These are phyloP conservation scores for Zaprionus lachaisei DNA, from an alignment of 1,140 invertebrate species.

Conservation along the genomic window DNA sequence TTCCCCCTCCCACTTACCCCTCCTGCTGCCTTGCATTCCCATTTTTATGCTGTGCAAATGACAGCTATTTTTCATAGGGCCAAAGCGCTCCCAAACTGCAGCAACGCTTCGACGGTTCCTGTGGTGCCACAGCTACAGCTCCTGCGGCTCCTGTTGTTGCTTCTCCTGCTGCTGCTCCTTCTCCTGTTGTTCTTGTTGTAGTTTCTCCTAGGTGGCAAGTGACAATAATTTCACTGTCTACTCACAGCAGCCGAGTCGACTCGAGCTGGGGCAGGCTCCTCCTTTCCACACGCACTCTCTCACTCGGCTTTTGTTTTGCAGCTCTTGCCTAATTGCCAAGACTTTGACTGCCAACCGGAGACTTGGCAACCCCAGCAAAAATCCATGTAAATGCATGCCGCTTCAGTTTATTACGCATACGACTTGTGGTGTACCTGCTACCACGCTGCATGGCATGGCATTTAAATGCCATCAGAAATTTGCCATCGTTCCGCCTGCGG, in stretches of 20 bases:
- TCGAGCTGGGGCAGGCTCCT: neutral
- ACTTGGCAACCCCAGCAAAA: constrained; percentile 16
- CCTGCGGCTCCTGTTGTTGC: neutral
- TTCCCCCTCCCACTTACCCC: neutral
- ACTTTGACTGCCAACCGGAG: constrained; percentile 47
- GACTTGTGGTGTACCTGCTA: constrained; percentile 55
- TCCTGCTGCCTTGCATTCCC: constrained; percentile 52
- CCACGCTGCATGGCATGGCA: constrained; percentile 3
- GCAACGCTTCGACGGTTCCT: constrained; percentile 31
- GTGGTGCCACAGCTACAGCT: constrained; percentile 18
- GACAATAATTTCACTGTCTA: constrained; percentile 75
- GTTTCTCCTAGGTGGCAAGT: constrained; percentile 73
- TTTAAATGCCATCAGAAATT: constrained; percentile 35
- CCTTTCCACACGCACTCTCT: constrained; percentile 6
- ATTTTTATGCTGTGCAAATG: constrained; percentile 83
- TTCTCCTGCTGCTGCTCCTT: neutral
- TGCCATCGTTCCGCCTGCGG: neutral
- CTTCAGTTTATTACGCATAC: constrained; percentile 63
- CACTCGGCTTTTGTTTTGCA: constrained; percentile 63
- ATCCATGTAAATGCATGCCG: constrained; percentile 48
- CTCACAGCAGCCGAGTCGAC: constrained; percentile 6
- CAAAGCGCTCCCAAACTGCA: constrained; percentile 66
- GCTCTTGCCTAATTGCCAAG: constrained; percentile 78
- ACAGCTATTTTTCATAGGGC: constrained; percentile 82
- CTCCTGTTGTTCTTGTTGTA: constrained; percentile 37